A percentile compares a stretch with the other conserved stretches of the same genome.
These are phyloP conservation scores for Standfussiana lucernea DNA, from an alignment of 2,888 invertebrate species.

Conservation along the genomic window DNA sequence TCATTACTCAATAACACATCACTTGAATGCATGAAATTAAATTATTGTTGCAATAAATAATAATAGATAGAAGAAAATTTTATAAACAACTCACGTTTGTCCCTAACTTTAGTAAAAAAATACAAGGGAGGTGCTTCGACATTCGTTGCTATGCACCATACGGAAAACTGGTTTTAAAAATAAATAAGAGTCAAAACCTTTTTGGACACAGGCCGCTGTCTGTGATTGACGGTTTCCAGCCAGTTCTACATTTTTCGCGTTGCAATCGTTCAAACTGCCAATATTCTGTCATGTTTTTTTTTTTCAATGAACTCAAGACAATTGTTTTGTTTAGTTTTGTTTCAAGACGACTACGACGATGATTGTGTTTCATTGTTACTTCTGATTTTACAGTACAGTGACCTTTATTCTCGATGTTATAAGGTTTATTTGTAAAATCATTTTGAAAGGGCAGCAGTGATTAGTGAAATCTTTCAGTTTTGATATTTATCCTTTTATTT, in stretches of 20 bases:
- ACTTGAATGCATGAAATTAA: no score
- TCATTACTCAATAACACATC: not conserved
- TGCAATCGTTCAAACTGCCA: slow-evolving; percentile 42
- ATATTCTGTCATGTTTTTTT: slow-evolving; percentile 23
- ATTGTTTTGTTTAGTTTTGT: slow-evolving; percentile 32
- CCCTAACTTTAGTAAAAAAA: not conserved
- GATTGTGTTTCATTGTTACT: not conserved
- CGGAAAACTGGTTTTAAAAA: slow-evolving; percentile 26
- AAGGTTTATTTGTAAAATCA: no score
- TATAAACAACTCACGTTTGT: not conserved
- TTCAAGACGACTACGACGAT: not conserved
- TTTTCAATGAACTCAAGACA: slow-evolving; percentile 12
- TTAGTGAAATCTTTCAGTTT: no score
- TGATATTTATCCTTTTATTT: no score
- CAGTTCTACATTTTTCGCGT: slow-evolving; percentile 26
- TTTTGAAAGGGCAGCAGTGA: no score
- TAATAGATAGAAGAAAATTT: not conserved
- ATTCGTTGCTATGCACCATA: not conserved
- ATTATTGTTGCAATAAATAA: not conserved
- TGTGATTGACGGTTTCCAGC: slow-evolving; percentile 44
- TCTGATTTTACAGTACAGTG: not conserved
- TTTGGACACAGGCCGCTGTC: slow-evolving; percentile 21
- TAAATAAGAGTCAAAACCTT: slow-evolving; percentile 5
- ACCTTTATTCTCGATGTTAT: no score
- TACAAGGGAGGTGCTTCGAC: not conserved